Conservation (phyloP, 2,888 invertebrate genomes). For the Furcula furcula region DNA sequence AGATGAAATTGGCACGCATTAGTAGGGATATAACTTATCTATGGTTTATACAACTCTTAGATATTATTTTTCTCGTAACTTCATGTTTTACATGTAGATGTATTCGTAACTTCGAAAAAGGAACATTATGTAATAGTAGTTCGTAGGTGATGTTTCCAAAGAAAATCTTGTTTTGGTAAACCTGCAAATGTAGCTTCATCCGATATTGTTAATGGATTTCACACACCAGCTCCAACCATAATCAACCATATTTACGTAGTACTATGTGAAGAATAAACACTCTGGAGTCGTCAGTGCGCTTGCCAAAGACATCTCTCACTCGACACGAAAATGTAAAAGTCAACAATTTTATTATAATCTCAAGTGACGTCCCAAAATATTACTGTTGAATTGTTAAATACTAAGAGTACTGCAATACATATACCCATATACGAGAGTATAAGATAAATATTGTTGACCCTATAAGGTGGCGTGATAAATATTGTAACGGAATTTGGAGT, state of each 20-base stretch:
- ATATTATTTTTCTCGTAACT: no score
- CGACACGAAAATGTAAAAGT: slow-evolving; percentile 67
- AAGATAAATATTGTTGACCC: not conserved
- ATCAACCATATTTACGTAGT: slow-evolving; percentile 58
- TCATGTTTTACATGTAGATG: no score
- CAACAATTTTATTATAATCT: slow-evolving; percentile 63
- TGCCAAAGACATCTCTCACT: slow-evolving; percentile 72
- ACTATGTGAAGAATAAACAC: slow-evolving; percentile 73
- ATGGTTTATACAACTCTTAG: no score
- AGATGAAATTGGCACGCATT: no score
- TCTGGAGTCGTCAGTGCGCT: slow-evolving; percentile 59
- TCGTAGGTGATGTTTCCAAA: no score
- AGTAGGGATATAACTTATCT: no score
- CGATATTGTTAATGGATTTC: slow-evolving; percentile 44
- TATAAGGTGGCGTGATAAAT: not conserved
- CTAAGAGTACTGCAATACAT: slow-evolving; percentile 16
- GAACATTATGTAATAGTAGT: no score
- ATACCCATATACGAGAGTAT: slow-evolving; percentile 8
- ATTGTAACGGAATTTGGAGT: not conserved
- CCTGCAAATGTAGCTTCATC: no score
- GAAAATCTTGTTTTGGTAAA: no score
- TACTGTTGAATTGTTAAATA: slow-evolving; percentile 22
- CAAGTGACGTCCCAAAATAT: slow-evolving; percentile 47
- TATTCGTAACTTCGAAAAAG: no score
- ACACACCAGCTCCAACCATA: slow-evolving; percentile 52